Base-by-base conservation (phyloP, 2,888 invertebrate genomes). In the Megalurothrips usitatus region DNA sequence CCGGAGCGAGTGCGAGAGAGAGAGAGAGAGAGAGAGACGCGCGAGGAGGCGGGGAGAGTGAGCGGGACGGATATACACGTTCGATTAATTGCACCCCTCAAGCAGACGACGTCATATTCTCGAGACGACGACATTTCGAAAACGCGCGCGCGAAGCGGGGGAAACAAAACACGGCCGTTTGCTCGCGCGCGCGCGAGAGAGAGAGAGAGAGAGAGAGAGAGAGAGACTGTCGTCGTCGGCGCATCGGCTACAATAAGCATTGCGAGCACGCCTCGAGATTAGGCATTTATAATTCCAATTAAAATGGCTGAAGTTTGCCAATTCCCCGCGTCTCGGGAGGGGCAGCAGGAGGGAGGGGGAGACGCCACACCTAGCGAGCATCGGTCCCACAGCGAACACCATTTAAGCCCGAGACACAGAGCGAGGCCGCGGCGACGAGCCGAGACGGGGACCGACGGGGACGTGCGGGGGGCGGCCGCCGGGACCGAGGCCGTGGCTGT, bases 201-300 rank as follows among this genome's bases (percentile, higher is more conserved):
- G 58, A 17, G 58, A n/a, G 58, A 58, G 14, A 17, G n/a, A n/a
- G 19, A 58, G 34, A 43, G 34, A 6, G 6, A 43, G 34, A 43
- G 34, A 43, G 6, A 43, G 3, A 43, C 34, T 43, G 58, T 58
- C n/a, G 58, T 58, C 58, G 58, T 58, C 58, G 58, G 34, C 34
- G 34, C 34, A 43, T 58, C 19, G n/a, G 26, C 26, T 26, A 23
- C 68, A 12, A 75, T 75, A 26, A 75, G 68, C 68, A 75, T 75
- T 75, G 68, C 68, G 26, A 75, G 68, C 68, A 75, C 68, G 68
- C 68, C 68, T 26, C 68, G 68, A 75, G 68, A 75, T 75, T 75
- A 75, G 68, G 68, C 68, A 75, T 75, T 75, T 75, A 75, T 75
- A 75, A 75, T 75, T 75, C 68, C 68, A 75, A 75, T 75, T 75